A percentile compares a stretch with the other conserved stretches of the same genome.
Conservation (phyloP, 2,113 vertebrate genomes). For the Castor canadensis region DNA sequence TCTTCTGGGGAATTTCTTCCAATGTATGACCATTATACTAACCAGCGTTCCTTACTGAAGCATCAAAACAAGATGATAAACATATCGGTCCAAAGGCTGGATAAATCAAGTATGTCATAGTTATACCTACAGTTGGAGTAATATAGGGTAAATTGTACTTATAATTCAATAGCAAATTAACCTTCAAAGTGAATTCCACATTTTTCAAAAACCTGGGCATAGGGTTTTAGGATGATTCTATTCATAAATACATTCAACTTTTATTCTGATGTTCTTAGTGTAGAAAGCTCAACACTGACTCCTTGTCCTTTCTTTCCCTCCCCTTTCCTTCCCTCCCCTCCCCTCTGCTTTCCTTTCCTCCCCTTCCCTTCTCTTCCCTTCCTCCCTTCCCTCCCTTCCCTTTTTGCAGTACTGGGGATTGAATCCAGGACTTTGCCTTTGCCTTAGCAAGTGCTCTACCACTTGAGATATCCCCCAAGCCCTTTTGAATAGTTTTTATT, state of each 20-base stretch:
- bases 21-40: background rate
- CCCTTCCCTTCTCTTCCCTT: too few species aligned
- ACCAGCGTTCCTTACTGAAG: background rate
- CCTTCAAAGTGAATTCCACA: background rate
- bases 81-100: background rate
- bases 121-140: background rate
- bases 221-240: background rate
- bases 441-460: too few species aligned
- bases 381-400: too few species aligned
- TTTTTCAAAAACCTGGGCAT: background rate
- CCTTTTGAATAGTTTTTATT: too few species aligned
- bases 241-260: background rate
- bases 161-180: background rate
- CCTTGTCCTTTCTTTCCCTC: too few species aligned
- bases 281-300: constrained; percentile 24
- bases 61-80: background rate
- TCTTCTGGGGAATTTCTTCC: background rate
- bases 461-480: too few species aligned
- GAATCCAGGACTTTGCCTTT: too few species aligned
- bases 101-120: background rate
- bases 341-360: too few species aligned
- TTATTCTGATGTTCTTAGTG: background rate
- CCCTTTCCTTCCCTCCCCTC: too few species aligned
- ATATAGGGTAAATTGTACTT: background rate
- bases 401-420: too few species aligned